Base-by-base conservation (phyloP, 2,797 vertebrate species). In the Diplodus puntazzo region DNA sequence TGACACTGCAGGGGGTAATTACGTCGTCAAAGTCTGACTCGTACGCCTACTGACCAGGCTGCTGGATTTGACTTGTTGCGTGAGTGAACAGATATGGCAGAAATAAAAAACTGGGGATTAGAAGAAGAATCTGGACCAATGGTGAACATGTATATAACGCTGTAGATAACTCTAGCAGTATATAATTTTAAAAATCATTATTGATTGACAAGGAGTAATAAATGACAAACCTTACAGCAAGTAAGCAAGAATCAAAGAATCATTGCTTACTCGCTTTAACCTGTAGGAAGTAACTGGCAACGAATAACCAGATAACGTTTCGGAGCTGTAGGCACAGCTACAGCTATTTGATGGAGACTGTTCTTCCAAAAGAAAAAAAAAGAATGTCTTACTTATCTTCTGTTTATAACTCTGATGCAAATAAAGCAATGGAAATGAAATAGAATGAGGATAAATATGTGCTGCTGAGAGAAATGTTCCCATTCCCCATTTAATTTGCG, bases 381-480 rank as follows among this genome's bases (percentile, higher is more conserved):
- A 27, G 3, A 27, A 34, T 34, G 3, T 57, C 10, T 46, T 10
- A 23, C 12, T 39, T 9, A 39, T 60, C 39, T 21, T 25, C 23
- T 53, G 1, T 7, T 11, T 61, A 14, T 46, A 34, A 27, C 11
- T 27, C 3, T 27, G 0, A 16, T 34, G 18, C 49, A 60, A 65
- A 20, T 53, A 10, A 64, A 58, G 21, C 18, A 0, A 18, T 46
- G 2, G 13, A 77, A 49, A 64, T 43, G 4, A 64, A 67, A 73
- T 16, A 58, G 6, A 72, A 39, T 6, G 21, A 13, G 21, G 54
- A 52, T 46, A 55, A 65, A 63, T 53, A 54, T 58, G 58, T 30
- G 27, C 59, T 58, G 52, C 13, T 42, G 25, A 52, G 20, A 66
- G 54, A 79, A 52, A 21, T 14, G 4, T 46, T 60, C 73, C 73